phyloP scores from a whole-genome alignment of 2,113 vertebrate species.

The Sterrhoptilus dennistouni region DNA sequence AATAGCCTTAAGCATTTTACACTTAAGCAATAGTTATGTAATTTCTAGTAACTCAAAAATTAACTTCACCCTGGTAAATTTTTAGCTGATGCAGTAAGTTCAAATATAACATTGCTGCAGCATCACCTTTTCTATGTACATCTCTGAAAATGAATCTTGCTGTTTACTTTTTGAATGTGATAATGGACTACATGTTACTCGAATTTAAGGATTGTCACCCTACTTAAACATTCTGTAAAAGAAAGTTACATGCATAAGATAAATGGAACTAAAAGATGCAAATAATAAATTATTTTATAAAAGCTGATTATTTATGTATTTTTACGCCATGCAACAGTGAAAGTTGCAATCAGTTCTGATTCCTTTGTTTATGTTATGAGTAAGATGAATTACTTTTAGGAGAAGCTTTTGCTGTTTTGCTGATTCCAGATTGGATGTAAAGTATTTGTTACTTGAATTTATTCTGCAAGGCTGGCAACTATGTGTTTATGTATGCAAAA shows the following conservation, averaged over 20 bases:
- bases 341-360: neutral
- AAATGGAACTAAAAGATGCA: neutral
- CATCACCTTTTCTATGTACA: neutral
- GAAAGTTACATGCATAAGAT: neutral
- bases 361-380: neutral
- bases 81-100: neutral
- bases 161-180: neutral
- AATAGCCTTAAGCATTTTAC: neutral
- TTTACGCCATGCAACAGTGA: neutral
- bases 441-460: neutral
- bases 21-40: neutral
- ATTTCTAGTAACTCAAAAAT: neutral
- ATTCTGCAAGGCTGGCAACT: neutral
- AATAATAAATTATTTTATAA: neutral
- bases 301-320: neutral
- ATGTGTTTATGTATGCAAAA: neutral
- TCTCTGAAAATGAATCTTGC: neutral
- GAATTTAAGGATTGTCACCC: neutral
- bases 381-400: neutral
- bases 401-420: neutral
- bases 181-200: neutral
- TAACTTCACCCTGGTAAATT: neutral
- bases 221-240: neutral
- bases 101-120: neutral
- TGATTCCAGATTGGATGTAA: neutral